Conservation (phyloP, 2,797 vertebrate genomes). For the Chaenodraco wilsoni region DNA sequence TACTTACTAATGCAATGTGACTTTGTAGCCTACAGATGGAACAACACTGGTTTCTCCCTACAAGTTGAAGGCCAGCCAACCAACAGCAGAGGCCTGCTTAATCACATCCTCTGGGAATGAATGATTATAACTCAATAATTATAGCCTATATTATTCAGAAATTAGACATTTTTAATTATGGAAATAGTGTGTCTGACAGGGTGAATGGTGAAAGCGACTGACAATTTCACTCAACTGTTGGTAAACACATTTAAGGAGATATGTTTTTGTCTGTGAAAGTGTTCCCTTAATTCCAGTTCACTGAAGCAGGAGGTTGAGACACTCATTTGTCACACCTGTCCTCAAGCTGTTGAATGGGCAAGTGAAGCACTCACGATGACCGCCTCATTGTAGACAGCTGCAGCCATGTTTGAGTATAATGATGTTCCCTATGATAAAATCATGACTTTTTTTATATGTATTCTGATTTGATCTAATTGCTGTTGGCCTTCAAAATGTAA, state of each 20-base stretch:
- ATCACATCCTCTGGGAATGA: no score
- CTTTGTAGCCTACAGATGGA: no score
- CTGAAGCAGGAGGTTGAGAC: background rate
- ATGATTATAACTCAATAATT: no score
- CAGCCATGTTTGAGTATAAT: constrained; percentile 2
- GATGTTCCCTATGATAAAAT: background rate
- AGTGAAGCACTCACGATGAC: background rate
- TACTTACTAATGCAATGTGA: background rate
- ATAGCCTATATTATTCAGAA: no score
- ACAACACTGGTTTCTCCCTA: no score
- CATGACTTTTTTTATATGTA: background rate
- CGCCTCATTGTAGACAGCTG: background rate
- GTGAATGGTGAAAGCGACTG: background rate
- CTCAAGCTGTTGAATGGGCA: constrained; percentile 18
- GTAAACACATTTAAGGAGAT: background rate
- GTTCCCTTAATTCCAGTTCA: constrained; percentile 1
- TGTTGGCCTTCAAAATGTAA: background rate
- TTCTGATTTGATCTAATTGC: background rate
- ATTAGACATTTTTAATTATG: no score
- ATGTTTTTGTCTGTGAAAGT: background rate
- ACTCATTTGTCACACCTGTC: constrained; percentile 5
- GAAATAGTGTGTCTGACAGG: background rate
- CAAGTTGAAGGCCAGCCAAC: no score
- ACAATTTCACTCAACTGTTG: background rate
- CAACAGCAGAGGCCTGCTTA: no score